Conservation (phyloP, 1,140 invertebrate genomes). For the Plutomurus gul region DNA sequence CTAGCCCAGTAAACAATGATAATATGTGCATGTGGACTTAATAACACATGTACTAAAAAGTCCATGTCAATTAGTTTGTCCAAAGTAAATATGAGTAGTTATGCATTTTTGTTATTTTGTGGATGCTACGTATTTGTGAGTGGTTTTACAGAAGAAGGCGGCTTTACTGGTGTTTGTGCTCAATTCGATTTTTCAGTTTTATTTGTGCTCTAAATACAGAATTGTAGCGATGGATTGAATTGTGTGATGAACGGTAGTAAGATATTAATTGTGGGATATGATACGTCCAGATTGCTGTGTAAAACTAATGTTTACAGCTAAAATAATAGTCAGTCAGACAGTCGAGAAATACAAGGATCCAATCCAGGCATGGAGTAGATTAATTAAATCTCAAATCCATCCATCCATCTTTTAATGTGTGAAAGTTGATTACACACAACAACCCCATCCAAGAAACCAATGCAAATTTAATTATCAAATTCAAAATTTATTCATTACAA, state of each 20-base stretch:
- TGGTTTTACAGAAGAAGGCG: neutral
- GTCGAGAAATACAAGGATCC: neutral
- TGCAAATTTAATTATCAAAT: neutral
- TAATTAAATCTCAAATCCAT: constrained; percentile 28
- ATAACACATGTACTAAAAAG: neutral
- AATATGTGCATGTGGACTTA: neutral
- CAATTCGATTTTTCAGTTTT: neutral
- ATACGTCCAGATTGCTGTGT: constrained; percentile 11
- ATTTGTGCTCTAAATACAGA: neutral
- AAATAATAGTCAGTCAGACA: constrained; percentile 14
- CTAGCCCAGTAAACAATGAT: neutral
- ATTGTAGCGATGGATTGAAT: neutral
- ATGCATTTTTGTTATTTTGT: neutral
- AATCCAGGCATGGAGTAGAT: constrained; percentile 20
- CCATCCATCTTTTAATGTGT: constrained; percentile 1
- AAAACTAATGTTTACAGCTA: neutral
- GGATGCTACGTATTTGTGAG: neutral
- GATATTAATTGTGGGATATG: constrained; percentile 6
- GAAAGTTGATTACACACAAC: neutral
- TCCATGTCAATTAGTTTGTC: neutral
- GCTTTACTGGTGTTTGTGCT: neutral
- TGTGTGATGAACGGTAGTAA: neutral
- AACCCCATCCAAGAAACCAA: constrained; percentile 14
- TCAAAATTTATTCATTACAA: neutral
- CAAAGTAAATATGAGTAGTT: neutral